These are phyloP conservation scores for Emydura subglobosa DNA, from an alignment of 2,113 vertebrate species.

Conservation along the genomic window DNA sequence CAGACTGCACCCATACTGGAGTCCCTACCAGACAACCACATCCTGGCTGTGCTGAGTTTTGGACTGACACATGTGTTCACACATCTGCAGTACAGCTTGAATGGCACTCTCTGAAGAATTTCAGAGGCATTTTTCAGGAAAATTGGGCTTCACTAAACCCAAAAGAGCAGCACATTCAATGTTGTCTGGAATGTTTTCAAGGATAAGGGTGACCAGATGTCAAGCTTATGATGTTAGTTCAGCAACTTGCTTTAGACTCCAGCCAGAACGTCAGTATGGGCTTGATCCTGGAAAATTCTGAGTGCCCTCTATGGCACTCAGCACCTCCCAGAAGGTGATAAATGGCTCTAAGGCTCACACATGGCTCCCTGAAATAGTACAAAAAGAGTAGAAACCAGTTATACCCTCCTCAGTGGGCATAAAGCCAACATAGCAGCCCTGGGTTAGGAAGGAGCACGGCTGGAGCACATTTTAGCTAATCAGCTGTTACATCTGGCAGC, in stretches of 20 bases:
- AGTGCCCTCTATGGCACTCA: slow-evolving; percentile 16
- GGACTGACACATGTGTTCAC: background rate
- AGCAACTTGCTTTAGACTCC: background rate
- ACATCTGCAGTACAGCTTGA: slow-evolving; percentile 64
- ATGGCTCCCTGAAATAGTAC: slow-evolving; percentile 1
- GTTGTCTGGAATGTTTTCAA: slow-evolving; percentile 45
- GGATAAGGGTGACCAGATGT: slow-evolving; percentile 28
- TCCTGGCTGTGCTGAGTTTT: slow-evolving; percentile 43
- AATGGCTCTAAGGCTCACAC: slow-evolving; percentile 5
- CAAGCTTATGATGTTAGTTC: background rate
- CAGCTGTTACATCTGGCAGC: background rate
- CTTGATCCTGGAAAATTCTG: background rate
- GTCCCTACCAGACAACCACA: background rate
- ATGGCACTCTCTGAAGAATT: slow-evolving; percentile 14
- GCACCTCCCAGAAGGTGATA: background rate
- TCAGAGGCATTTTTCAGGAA: slow-evolving; percentile 50
- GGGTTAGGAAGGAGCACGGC: background rate
- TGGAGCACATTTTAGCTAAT: background rate
- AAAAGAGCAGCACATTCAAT: slow-evolving; percentile 36
- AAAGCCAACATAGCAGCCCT: background rate
- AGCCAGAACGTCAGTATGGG: background rate
- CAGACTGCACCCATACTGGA: slow-evolving; percentile 18
- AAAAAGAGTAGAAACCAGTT: background rate
- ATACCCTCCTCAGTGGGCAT: background rate
- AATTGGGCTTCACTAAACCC: background rate